A percentile compares a stretch with the other conserved stretches of the same genome.
These are phyloP conservation scores for Ryuthela nishihirai DNA, from an alignment of 2,888 invertebrate species.

Conservation along the genomic window DNA sequence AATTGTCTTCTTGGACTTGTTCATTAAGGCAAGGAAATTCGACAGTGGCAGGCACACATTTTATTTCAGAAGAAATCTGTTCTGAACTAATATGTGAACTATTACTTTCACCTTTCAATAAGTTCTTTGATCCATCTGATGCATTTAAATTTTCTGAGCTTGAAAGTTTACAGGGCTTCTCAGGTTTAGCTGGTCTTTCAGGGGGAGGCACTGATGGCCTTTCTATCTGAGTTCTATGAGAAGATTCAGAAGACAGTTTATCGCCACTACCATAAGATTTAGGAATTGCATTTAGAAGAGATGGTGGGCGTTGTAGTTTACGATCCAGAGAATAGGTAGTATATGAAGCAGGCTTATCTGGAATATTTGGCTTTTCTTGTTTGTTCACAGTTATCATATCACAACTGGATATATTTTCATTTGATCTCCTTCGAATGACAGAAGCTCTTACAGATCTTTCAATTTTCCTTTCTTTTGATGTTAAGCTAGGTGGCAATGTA, in stretches of 20 bases:
- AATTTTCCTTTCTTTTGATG: too few relatives aligned
- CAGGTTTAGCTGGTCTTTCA: constrained; percentile 7
- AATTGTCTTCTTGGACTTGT: not conserved
- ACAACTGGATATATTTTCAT: too few relatives aligned
- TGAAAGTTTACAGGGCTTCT: not conserved
- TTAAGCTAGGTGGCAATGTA: too few relatives aligned
- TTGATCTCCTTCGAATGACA: too few relatives aligned
- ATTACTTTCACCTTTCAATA: too few relatives aligned
- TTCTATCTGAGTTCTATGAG: not conserved
- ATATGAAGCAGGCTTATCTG: constrained; percentile 24
- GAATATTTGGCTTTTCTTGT: constrained; percentile 14
- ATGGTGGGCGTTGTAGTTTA: not conserved
- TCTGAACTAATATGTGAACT: not conserved
- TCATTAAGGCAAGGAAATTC: not conserved
- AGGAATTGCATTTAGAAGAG: not conserved
- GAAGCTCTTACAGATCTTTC: too few relatives aligned
- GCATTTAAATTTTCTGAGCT: not conserved
- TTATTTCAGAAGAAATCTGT: not conserved
- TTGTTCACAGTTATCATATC: too few relatives aligned
- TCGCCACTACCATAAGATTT: not conserved
- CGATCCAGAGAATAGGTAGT: constrained; percentile 27
- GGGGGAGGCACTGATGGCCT: constrained; percentile 11
- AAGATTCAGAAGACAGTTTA: not conserved
- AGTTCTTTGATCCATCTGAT: too few relatives aligned
- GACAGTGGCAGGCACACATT: not conserved